These are phyloP conservation scores for Homarus gammarus DNA, from an alignment of 2,888 invertebrate genomes.

Conservation along the genomic window DNA sequence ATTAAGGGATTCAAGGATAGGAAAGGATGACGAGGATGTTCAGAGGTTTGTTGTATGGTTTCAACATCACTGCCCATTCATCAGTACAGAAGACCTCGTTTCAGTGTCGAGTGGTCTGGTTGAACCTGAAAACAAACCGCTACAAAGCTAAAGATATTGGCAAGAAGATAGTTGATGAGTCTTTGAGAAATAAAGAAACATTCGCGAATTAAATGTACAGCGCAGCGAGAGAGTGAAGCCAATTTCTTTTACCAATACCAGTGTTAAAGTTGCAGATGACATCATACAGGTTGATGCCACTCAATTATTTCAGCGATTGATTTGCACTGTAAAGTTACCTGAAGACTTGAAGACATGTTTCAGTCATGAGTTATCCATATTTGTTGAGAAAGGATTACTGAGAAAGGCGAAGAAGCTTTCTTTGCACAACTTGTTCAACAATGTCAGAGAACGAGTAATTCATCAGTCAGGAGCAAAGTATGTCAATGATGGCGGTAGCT, in stretches of 20 bases:
- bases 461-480: conserved; percentile 59
- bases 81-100: conserved; percentile 31
- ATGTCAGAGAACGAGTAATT: too few relatives aligned
- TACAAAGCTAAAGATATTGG: conserved; percentile 42
- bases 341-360: conserved; percentile 51
- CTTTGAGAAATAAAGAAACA: conserved; percentile 35
- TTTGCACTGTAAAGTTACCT: conserved; percentile 57
- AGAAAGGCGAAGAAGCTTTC: too few relatives aligned
- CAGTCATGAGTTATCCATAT: conserved; percentile 38
- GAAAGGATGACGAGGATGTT: conserved; percentile 44
- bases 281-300: conserved; percentile 54
- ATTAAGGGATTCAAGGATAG: conserved; percentile 25
- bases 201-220: conserved; percentile 48
- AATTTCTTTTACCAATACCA: conserved; percentile 31
- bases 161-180: conserved; percentile 32
- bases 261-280: too few relatives aligned
- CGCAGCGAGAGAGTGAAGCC: conserved; percentile 42
- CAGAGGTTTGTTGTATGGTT: conserved; percentile 41
- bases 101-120: conserved; percentile 46
- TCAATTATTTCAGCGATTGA: conserved; percentile 55
- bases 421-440: too few relatives aligned
- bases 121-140: conserved; percentile 35
- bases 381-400: too few relatives aligned
- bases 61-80: too few relatives aligned
- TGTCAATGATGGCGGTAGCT: conserved; percentile 75